Evolutionary conservation across 1,140 invertebrate genomes (phyloP).

Genomic region (Conus ventricosus): DNA sequence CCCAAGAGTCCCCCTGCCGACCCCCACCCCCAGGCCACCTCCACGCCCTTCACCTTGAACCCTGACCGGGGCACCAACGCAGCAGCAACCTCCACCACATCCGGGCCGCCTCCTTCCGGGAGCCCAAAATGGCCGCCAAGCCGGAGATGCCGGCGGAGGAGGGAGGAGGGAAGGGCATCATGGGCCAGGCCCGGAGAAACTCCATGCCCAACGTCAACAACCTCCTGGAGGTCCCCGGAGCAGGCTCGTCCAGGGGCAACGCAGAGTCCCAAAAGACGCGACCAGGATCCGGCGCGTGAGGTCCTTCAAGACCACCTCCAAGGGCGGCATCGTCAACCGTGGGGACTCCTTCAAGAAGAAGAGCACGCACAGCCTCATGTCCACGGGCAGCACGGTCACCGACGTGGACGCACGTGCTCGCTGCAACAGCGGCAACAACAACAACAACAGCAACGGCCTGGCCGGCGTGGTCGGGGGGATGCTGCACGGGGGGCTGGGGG

Average conservation of each 20-base stretch:
- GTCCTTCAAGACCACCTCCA: conserved; percentile 91
- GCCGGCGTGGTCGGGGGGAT: neutral
- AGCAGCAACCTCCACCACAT: neutral
- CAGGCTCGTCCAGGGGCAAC: neutral
- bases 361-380: conserved; percentile 80
- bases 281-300: conserved; percentile 79
- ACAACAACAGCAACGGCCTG: neutral
- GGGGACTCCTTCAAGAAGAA: conserved; percentile 88
- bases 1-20: neutral
- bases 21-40: neutral
- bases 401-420: neutral
- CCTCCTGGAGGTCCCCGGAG: conserved; percentile 42
- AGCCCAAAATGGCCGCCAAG: conserved; percentile 34
- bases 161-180: conserved; percentile 1
- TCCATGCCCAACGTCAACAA: conserved; percentile 54
- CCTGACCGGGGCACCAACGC: neutral
- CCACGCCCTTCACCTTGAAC: conserved; percentile 16
- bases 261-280: neutral
- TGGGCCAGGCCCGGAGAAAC: conserved; percentile 40
- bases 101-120: conserved; percentile 27
- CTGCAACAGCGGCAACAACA: conserved; percentile 28
- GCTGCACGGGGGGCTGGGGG: neutral
- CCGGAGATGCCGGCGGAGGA: neutral
- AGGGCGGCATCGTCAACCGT: conserved; percentile 93
- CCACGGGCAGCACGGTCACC: conserved; percentile 79